Evolutionary conservation across 2,888 invertebrate species (phyloP).

Genomic region (Limnephilus rhombicus): DNA sequence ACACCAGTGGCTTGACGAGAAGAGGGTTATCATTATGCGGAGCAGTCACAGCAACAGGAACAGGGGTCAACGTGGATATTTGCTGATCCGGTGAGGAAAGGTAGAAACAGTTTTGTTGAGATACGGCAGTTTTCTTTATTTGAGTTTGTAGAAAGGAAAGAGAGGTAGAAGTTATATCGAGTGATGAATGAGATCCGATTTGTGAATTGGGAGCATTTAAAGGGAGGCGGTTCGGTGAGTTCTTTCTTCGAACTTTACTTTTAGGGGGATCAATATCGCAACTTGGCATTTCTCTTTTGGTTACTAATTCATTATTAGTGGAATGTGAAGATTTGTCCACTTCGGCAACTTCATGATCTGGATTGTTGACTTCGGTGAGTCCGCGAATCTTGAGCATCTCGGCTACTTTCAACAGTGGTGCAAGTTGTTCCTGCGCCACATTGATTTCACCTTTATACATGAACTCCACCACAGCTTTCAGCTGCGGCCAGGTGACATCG

Average conservation of each 20-base stretch:
- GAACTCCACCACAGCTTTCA: conserved; percentile 94
- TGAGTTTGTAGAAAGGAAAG: conserved; percentile 35
- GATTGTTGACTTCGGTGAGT: conserved; percentile 89
- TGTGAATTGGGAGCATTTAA: conserved; percentile 5
- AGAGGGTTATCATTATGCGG: conserved; percentile 6
- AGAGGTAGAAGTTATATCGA: conserved; percentile 22
- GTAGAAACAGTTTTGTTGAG: conserved; percentile 16
- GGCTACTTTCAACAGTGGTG: conserved; percentile 52
- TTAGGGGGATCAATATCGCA: conserved; percentile 40
- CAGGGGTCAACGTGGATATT: not conserved
- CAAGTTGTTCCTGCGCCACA: conserved; percentile 86
- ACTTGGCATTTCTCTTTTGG: conserved; percentile 30
- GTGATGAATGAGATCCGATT: conserved; percentile 29
- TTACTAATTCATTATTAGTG: conserved; percentile 16
- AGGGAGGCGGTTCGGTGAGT: conserved; percentile 35
- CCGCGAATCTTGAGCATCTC: conserved; percentile 88
- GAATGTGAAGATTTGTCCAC: conserved; percentile 34
- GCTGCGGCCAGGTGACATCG: conserved; percentile 85
- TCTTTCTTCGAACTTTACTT: conserved; percentile 43
- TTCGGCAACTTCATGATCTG: conserved; percentile 53
- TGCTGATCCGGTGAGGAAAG: not conserved
- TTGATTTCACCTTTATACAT: conserved; percentile 98
- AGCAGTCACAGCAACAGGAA: not conserved
- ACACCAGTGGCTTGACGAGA: not conserved
- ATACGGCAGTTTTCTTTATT: conserved; percentile 30